phyloP scores from a whole-genome alignment of 1,140 invertebrate genomes.

The Goniozus legneri region DNA sequence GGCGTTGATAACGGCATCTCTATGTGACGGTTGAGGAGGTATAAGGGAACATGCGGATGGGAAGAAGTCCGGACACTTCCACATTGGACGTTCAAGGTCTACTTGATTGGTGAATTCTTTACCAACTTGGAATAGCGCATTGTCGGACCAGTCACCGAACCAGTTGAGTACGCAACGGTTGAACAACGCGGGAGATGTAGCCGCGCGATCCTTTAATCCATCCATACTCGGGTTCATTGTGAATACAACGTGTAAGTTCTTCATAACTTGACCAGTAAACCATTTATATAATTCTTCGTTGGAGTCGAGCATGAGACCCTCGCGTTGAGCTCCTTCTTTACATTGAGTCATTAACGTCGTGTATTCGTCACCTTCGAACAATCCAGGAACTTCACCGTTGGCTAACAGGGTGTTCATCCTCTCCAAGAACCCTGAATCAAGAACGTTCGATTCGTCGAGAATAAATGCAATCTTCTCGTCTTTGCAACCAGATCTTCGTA shows the following conservation, averaged over 20 bases:
- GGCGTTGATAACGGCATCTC: constrained; percentile 95
- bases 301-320: constrained; percentile 97
- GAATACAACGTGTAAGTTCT: constrained; percentile 98
- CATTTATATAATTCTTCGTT: constrained; percentile 98
- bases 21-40: constrained; percentile 72
- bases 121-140: constrained; percentile 91
- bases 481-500: constrained; percentile 93
- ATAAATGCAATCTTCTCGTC: constrained; percentile 99
- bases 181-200: constrained; percentile 97
- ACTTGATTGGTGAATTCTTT: constrained; percentile 83
- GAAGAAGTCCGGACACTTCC: constrained; percentile 84
- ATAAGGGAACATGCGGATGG: constrained; percentile 79
- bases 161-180: constrained; percentile 99
- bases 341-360: constrained; percentile 99
- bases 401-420: constrained; percentile 98
- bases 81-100: constrained; percentile 78
- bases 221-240: constrained; percentile 99
- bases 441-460: constrained; percentile 97
- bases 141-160: constrained; percentile 99
- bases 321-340: constrained; percentile 96
- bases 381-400: constrained; percentile 96
- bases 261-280: constrained; percentile 98
- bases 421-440: constrained; percentile 98
- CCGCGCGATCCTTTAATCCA: constrained; percentile 95
- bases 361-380: constrained; percentile 94